These are phyloP conservation scores for Cinclus mexicanus DNA, from an alignment of 2,113 vertebrate species.

Conservation along the genomic window DNA sequence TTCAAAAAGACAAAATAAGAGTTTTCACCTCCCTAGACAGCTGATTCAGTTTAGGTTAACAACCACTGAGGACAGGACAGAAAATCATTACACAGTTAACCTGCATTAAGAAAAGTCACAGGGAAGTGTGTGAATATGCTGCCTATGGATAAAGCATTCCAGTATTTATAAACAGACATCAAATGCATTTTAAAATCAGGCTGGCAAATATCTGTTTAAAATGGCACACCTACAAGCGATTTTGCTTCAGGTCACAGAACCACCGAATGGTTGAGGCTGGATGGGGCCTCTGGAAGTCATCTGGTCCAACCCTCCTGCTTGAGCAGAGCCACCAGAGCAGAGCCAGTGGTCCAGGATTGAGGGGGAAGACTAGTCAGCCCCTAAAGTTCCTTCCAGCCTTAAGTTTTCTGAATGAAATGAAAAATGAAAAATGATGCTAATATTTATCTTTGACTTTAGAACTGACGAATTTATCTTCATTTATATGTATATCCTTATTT, in stretches of 20 bases:
- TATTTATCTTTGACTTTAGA: neutral
- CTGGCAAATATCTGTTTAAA: neutral
- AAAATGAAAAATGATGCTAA: neutral
- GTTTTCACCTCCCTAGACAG: rapidly evolving
- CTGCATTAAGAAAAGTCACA: neutral
- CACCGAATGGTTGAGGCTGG: neutral
- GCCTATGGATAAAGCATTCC: neutral
- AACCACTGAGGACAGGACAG: neutral
- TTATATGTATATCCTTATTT: neutral
- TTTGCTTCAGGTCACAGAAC: neutral
- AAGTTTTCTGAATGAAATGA: neutral
- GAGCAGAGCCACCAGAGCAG: neutral
- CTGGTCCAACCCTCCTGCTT: neutral
- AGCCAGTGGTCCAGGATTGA: neutral
- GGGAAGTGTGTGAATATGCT: neutral
- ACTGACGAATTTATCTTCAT: neutral
- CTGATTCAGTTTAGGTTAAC: neutral
- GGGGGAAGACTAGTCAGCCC: neutral
- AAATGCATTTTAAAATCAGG: neutral
- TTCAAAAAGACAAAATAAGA: neutral
- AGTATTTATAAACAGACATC: neutral
- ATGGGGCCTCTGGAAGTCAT: neutral
- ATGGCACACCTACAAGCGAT: neutral
- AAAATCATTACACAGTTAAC: neutral
- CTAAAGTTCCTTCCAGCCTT: neutral